Base-by-base conservation (phyloP, 2,888 invertebrate genomes). In the Julus scandinavius region DNA sequence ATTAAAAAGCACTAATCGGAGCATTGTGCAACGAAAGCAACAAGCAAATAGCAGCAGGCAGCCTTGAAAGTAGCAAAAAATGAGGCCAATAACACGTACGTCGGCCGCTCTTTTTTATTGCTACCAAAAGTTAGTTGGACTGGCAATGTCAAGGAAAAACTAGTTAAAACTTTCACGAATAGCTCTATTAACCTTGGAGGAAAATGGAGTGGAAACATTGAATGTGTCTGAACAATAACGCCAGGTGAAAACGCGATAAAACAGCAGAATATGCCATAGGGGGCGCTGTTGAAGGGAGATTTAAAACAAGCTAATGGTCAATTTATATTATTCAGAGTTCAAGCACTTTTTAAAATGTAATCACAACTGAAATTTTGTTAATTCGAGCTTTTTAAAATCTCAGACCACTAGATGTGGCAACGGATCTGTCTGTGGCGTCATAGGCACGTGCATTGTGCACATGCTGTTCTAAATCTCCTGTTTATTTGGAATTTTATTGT, bases 101-200 rank as follows among this genome's bases (percentile, higher is more conserved):
- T 54, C 54, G 54, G 54, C 54, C 54, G 54, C 54, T 54, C 11
- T 54, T 45, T 54, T 54, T 54, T 54, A 54, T 54, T 54, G 54
- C 54, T 54, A 54, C 54, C 15, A 54, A 54, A 54, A 54, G 54
- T 54, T 54, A 54, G 54, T 54, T 54, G 54, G 54, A 54, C 54
- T 54, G 54, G 54, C 54, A 54, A 54, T 54, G 54, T 54, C 54
- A 54, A 54, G 54, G 54, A 54, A 54, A 54, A 54, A 54, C 54
- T 54, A 54, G 54, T 54, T 54, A 54, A 54, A 54, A 54, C 54
- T 54, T 54, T 54, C 54, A 7, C 54, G 54, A 54, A 54, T 54
- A 54, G 54, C 54, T 54, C 54, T 54, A 54, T 54, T 54, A 54
- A 54, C 54, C 54, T 54, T 54, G 54, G 54, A 54, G 54, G 54